phyloP scores from a whole-genome alignment of 2,113 vertebrate species.

The Tylochromis polylepis region DNA sequence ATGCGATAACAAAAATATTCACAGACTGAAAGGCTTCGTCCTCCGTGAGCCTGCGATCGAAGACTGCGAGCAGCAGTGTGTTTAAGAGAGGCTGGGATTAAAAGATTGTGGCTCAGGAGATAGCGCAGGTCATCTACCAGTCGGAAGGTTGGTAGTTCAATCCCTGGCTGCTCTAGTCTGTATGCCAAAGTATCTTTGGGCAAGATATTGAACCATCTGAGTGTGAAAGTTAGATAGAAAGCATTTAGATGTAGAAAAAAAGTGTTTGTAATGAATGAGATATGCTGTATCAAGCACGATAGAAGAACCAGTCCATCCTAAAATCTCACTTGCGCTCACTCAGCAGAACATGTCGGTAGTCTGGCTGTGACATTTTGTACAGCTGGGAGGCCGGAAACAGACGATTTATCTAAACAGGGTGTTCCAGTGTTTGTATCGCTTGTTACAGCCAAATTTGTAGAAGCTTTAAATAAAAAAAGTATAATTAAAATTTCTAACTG shows the following conservation, averaged over 20 bases:
- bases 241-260: fast-evolving
- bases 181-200: background rate
- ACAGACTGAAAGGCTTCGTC: background rate
- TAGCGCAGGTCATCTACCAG: too few species aligned
- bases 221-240: background rate
- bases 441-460: background rate
- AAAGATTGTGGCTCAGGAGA: background rate
- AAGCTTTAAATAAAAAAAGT: background rate
- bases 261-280: background rate
- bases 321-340: background rate
- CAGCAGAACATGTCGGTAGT: background rate
- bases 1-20: background rate
- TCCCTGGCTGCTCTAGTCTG: background rate
- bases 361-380: too few species aligned
- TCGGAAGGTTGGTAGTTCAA: background rate
- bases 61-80: background rate
- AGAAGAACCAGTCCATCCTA: fast-evolving
- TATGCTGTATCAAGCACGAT: fast-evolving
- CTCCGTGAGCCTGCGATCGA: background rate
- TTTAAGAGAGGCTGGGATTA: background rate
- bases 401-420: fast-evolving
- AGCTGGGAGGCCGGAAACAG: background rate
- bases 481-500: background rate
- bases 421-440: fast-evolving
- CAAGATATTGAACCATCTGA: background rate